Conservation (phyloP, 2,888 invertebrate genomes). For the Oligia strigilis region DNA sequence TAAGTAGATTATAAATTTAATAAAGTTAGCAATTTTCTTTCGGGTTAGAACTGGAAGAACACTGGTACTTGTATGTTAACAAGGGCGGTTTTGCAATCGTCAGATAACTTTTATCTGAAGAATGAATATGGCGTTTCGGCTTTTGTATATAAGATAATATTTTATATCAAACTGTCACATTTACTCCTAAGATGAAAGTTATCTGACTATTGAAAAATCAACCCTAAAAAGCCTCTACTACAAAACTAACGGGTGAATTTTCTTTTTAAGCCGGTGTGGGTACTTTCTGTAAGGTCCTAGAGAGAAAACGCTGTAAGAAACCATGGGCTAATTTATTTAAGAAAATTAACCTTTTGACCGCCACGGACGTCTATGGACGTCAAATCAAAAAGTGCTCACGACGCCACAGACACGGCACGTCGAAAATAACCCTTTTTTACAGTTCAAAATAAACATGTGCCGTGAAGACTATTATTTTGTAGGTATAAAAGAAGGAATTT, state of each 20-base stretch:
- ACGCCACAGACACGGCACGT: too few relatives aligned
- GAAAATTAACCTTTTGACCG: not conserved
- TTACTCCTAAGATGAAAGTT: not conserved
- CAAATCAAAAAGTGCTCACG: too few relatives aligned
- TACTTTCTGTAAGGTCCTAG: not conserved
- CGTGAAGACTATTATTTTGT: too few relatives aligned
- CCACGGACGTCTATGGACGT: too few relatives aligned
- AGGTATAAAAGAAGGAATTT: too few relatives aligned
- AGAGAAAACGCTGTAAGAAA: not conserved
- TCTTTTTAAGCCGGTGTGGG: not conserved
- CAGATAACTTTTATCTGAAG: not conserved
- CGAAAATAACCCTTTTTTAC: too few relatives aligned
- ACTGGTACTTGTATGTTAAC: conserved; percentile 4
- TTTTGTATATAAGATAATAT: not conserved
- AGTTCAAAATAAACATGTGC: too few relatives aligned
- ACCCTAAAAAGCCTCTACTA: not conserved
- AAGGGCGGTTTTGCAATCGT: conserved; percentile 3
- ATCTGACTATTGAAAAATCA: not conserved
- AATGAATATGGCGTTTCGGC: not conserved
- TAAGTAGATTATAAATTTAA: conserved; percentile 2
- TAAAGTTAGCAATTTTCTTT: conserved; percentile 64
- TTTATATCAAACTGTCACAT: not conserved
- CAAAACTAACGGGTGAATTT: not conserved
- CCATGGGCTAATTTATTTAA: not conserved
- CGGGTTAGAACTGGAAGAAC: conserved; percentile 70